Percentiles rank a stretch among this genome's conserved stretches.
Conservation (phyloP, 2,797 vertebrate species). For the Lagorchestes hirsutus region DNA sequence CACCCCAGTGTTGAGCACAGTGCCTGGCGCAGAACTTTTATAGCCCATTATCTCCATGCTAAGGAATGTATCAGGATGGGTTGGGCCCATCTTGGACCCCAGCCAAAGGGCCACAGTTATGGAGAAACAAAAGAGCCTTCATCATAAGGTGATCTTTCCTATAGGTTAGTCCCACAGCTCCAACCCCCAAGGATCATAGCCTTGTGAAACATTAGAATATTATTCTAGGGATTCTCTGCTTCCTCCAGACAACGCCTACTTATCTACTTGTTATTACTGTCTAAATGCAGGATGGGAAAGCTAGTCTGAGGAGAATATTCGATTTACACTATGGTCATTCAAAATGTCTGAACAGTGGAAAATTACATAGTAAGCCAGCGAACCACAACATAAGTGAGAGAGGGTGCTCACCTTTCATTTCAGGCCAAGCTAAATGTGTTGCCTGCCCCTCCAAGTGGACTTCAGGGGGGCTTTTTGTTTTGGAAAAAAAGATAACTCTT, state of each 20-base stretch:
- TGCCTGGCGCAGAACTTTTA: background rate
- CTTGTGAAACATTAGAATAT: background rate
- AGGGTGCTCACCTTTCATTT: conserved; percentile 41
- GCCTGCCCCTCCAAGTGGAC: background rate
- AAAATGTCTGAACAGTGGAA: conserved; percentile 37
- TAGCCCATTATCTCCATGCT: background rate
- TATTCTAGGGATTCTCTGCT: fast-evolving
- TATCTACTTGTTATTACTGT: background rate
- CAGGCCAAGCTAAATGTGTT: conserved; percentile 54
- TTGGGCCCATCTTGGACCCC: background rate
- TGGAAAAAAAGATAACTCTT: conserved; percentile 62
- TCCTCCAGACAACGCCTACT: fast-evolving
- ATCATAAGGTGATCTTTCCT: background rate
- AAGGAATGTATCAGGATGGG: background rate
- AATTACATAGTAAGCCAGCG: conserved; percentile 20
- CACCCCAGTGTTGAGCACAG: background rate
- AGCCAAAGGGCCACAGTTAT: background rate
- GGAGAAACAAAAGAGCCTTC: background rate
- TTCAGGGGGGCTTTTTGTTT: conserved; percentile 20
- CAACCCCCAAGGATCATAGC: background rate
- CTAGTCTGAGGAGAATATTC: background rate
- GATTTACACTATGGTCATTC: background rate
- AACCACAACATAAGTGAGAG: conserved; percentile 52
- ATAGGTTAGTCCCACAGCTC: background rate
- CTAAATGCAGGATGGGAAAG: background rate